Evolutionary conservation across 2,888 invertebrate genomes (phyloP).

Genomic region (Agonopterix heracliana): DNA sequence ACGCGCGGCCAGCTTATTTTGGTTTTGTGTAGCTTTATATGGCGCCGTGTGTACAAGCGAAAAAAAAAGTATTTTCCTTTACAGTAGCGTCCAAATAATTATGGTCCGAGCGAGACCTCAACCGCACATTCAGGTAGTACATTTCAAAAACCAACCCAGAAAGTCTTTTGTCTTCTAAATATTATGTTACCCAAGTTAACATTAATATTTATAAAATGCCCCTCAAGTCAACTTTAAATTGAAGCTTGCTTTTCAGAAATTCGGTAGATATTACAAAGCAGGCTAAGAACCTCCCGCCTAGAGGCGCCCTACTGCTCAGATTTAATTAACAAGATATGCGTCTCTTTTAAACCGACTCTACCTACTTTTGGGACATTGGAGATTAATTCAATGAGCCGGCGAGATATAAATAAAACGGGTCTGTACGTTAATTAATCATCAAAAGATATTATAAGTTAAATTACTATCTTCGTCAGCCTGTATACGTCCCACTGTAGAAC

Average conservation of each 20-base stretch:
- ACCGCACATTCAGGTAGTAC: too few relatives aligned
- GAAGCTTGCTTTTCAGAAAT: constrained; percentile 64
- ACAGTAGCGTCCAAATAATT: too few relatives aligned
- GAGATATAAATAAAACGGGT: constrained; percentile 50
- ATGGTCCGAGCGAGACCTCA: too few relatives aligned
- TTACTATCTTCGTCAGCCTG: too few relatives aligned
- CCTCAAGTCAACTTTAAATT: constrained; percentile 66
- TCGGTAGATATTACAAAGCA: constrained; percentile 58
- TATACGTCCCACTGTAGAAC: too few relatives aligned
- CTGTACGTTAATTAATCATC: constrained; percentile 35
- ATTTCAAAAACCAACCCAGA: too few relatives aligned
- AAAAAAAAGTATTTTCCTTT: too few relatives aligned
- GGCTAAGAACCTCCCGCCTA: constrained; percentile 48
- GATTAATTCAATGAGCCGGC: constrained; percentile 65
- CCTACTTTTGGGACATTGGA: constrained; percentile 65
- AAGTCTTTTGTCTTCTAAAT: constrained; percentile 31
- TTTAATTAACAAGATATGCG: constrained; percentile 76
- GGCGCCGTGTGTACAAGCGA: too few relatives aligned
- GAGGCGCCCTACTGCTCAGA: constrained; percentile 66
- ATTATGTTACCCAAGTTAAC: constrained; percentile 36
- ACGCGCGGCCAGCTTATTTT: too few relatives aligned
- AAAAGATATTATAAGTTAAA: not conserved
- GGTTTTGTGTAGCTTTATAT: too few relatives aligned
- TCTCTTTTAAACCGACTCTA: constrained; percentile 68
- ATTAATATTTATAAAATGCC: constrained; percentile 42